Conservation (phyloP, 2,113 vertebrate species). For the Lampris megalopsis region DNA sequence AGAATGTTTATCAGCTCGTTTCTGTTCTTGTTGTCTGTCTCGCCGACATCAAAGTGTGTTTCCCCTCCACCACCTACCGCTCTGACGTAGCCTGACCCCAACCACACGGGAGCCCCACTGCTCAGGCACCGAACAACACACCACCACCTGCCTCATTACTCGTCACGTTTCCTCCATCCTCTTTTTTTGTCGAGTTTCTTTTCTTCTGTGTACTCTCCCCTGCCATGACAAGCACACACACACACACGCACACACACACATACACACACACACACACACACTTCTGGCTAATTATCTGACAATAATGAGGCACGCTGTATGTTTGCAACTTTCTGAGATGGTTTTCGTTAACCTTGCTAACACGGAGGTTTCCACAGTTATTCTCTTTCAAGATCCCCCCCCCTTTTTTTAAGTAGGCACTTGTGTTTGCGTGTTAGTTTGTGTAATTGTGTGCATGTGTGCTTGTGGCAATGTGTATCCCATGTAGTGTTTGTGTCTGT, state of each 20-base stretch:
- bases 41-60: conserved; percentile 63
- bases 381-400: background rate
- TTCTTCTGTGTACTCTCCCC: background rate
- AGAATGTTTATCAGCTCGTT: conserved; percentile 59
- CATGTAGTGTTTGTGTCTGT: too few species aligned
- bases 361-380: background rate
- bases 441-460: background rate
- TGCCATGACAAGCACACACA: background rate
- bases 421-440: background rate
- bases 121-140: conserved; percentile 63
- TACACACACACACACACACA: background rate
- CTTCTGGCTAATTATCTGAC: background rate
- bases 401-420: too few species aligned
- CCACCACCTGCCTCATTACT: conserved; percentile 67
- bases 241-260: background rate
- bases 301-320: background rate
- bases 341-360: background rate
- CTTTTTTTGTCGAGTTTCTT: background rate
- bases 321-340: background rate
- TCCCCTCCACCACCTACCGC: conserved; percentile 36
- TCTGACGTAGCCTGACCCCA: conserved; percentile 63
- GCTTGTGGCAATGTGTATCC: too few species aligned
- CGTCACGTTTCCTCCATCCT: conserved; percentile 64
- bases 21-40: conserved; percentile 35
- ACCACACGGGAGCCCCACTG: conserved; percentile 55